phyloP scores from a whole-genome alignment of 2,797 vertebrate genomes.

The Ibycter americanus region DNA sequence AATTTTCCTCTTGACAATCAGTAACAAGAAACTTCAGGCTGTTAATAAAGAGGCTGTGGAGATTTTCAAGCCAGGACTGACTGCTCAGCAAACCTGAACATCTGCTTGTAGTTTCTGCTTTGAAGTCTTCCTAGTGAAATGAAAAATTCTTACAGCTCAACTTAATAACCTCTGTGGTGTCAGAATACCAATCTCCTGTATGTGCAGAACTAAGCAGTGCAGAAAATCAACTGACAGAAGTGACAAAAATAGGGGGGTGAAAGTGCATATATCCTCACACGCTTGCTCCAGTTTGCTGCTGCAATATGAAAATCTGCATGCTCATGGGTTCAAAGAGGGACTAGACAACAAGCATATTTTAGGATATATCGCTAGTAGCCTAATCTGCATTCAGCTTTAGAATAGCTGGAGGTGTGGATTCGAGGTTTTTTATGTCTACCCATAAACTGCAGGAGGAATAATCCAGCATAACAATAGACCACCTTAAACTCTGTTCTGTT shows the following conservation, averaged over 20 bases:
- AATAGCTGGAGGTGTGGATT: background rate
- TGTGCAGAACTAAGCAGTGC: background rate
- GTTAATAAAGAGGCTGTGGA: constrained; percentile 7
- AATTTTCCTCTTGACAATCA: constrained; percentile 43
- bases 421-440: background rate
- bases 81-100: constrained; percentile 49
- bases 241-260: background rate
- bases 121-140: constrained; percentile 55
- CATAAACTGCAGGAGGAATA: background rate
- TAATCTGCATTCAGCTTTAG: background rate
- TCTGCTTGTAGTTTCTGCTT: constrained; percentile 64
- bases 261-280: background rate
- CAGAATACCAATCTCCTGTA: constrained; percentile 7
- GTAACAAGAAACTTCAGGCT: constrained; percentile 29
- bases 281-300: background rate
- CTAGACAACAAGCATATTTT: background rate
- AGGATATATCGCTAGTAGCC: background rate
- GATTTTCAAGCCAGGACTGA: constrained; percentile 20
- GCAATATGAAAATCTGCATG: background rate
- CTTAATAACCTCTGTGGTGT: background rate
- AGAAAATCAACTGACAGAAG: background rate
- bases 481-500: background rate
- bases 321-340: background rate
- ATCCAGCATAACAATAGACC: background rate
- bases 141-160: constrained; percentile 18